A percentile compares a stretch with the other conserved stretches of the same genome.
Conservation (phyloP, 2,797 vertebrate genomes). For the Serranus cabrilla region DNA sequence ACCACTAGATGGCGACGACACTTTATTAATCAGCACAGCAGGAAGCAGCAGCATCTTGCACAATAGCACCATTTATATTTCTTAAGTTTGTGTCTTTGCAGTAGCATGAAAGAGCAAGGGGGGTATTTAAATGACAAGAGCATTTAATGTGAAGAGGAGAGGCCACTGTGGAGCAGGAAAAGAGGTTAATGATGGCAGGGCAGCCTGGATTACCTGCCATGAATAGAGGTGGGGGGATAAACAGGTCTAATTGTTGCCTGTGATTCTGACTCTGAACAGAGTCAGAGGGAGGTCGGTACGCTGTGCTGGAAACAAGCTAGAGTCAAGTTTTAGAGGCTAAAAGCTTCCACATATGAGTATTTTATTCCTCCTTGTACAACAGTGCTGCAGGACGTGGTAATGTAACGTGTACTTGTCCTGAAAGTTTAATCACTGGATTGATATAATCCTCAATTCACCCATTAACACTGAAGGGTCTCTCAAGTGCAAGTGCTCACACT, state of each 20-base stretch:
- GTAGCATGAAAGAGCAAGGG: constrained; percentile 7
- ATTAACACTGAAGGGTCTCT: constrained; percentile 23
- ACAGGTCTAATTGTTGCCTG: constrained; percentile 69
- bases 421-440: constrained; percentile 25
- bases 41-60: constrained; percentile 1
- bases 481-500: not conserved
- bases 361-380: not conserved
- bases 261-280: constrained; percentile 67
- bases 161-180: constrained; percentile 12
- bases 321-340: constrained; percentile 6
- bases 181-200: constrained; percentile 60
- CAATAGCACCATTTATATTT: not conserved
- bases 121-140: not conserved
- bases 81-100: constrained; percentile 12
- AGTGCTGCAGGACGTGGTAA: constrained; percentile 3
- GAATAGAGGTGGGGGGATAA: constrained; percentile 67
- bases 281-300: constrained; percentile 45
- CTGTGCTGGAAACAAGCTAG: constrained; percentile 29
- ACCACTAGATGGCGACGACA: constrained; percentile 77
- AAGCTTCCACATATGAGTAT: not conserved
- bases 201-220: constrained; percentile 67
- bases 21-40: constrained; percentile 28
- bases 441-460: constrained; percentile 20
- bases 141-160: constrained; percentile 12
- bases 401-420: not conserved